Conservation (phyloP, 1,140 invertebrate genomes). For the Drosophila eugracilis region DNA sequence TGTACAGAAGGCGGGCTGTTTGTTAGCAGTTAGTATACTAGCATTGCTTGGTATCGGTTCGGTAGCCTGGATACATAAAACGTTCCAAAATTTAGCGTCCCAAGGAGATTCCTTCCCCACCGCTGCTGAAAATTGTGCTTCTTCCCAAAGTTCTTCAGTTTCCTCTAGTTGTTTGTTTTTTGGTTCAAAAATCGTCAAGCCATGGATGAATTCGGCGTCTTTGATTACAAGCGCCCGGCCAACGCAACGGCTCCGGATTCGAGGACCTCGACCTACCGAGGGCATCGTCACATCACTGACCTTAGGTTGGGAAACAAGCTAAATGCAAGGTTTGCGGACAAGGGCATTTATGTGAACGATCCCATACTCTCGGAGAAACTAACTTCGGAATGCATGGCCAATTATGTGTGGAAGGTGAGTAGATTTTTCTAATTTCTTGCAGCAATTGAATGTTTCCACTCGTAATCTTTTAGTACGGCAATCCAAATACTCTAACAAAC, state of each 20-base stretch:
- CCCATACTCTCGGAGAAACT: conserved; percentile 57
- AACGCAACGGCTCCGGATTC: conserved; percentile 50
- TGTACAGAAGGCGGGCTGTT: conserved; percentile 48
- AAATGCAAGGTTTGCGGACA: conserved; percentile 51
- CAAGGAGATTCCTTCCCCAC: not conserved
- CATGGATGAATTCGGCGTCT: conserved; percentile 77
- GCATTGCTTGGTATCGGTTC: conserved; percentile 11
- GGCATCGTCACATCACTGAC: conserved; percentile 70
- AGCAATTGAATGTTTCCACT: no score
- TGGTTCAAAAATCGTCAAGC: conserved; percentile 1
- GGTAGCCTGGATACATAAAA: conserved; percentile 44
- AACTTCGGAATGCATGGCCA: conserved; percentile 49
- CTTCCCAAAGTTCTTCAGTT: not conserved
- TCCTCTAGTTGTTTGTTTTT: not conserved
- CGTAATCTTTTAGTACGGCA: conserved; percentile 42
- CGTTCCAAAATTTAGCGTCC: conserved; percentile 22
- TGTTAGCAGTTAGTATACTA: conserved; percentile 34
- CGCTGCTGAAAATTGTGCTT: not conserved
- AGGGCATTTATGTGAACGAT: conserved; percentile 61
- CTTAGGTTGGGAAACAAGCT: conserved; percentile 57
- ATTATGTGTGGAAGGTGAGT: conserved; percentile 70
- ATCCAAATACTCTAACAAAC: conserved; percentile 64
- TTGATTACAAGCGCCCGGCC: conserved; percentile 67
- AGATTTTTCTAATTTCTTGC: no score
- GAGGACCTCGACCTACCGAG: conserved; percentile 71